phyloP scores from a whole-genome alignment of 2,113 vertebrate genomes.

The Semicossyphus pulcher region DNA sequence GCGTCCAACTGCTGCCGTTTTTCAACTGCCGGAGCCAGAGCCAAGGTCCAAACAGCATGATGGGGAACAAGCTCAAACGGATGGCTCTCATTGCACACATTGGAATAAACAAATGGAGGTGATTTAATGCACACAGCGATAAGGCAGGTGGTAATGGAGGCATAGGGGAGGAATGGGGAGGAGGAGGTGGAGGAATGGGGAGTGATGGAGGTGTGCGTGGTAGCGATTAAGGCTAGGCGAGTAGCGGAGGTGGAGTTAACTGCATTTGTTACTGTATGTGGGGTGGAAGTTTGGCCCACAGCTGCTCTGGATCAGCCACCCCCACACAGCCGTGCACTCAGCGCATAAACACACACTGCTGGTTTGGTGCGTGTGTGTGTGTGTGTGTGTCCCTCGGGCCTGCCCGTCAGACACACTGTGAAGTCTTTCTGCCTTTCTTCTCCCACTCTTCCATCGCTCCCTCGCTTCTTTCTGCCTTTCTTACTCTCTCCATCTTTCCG shows the following conservation, averaged over 20 bases:
- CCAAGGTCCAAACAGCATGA: constrained; percentile 74
- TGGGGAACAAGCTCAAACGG: constrained; percentile 75
- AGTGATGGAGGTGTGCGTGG: constrained; percentile 51
- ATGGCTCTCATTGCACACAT: constrained; percentile 74
- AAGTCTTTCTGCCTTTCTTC: constrained; percentile 69
- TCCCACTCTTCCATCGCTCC: constrained; percentile 31
- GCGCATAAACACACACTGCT: constrained; percentile 43
- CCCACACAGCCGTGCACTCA: constrained; percentile 48
- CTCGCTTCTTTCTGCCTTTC: neutral
- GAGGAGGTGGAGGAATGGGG: constrained; percentile 39
- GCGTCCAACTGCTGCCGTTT: constrained; percentile 73
- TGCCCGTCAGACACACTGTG: constrained; percentile 74
- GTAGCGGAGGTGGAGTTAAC: constrained; percentile 59
- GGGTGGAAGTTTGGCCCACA: constrained; percentile 59
- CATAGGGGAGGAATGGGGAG: constrained; percentile 43
- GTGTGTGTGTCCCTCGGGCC: constrained; percentile 64
- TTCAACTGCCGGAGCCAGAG: constrained; percentile 61
- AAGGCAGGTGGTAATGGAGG: constrained; percentile 74
- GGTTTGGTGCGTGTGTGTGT: constrained; percentile 27
- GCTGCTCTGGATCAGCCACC: constrained; percentile 69
- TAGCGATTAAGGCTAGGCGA: constrained; percentile 38
- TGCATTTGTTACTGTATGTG: constrained; percentile 64
- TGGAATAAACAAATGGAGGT: constrained; percentile 81
- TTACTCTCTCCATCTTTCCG: constrained; percentile 26
- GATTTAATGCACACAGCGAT: constrained; percentile 77